phyloP scores from a whole-genome alignment of 2,888 invertebrate genomes.

The Lasioglossum figueresi region DNA sequence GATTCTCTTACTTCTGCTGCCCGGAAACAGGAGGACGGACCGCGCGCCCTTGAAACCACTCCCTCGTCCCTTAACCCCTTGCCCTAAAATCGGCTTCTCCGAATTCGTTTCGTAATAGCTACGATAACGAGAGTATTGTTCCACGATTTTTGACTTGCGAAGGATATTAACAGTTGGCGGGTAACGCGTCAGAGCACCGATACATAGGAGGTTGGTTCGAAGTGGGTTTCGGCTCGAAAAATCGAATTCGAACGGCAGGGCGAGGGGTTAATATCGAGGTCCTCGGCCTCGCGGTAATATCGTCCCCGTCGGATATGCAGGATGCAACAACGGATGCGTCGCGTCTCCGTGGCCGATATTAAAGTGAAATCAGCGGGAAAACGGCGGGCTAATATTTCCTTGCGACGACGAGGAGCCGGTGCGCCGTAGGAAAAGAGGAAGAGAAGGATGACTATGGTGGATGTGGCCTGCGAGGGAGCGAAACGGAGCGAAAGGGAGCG shows the following conservation, averaged over 20 bases:
- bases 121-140: too few species aligned
- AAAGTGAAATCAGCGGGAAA: constrained; percentile 72
- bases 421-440: background rate
- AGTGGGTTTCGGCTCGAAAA: background rate
- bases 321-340: constrained; percentile 33
- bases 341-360: constrained; percentile 66
- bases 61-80: background rate
- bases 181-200: too few species aligned
- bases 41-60: background rate
- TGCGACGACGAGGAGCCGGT: constrained; percentile 9
- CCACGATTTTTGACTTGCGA: too few species aligned
- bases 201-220: background rate
- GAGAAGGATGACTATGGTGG: background rate
- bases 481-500: background rate
- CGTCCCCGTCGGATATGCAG: constrained; percentile 33
- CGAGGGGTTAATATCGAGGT: constrained; percentile 21
- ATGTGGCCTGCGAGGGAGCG: background rate
- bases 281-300: constrained; percentile 55
- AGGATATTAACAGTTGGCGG: too few species aligned
- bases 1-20: constrained; percentile 42
- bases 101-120: too few species aligned
- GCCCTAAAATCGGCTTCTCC: background rate
- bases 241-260: background rate
- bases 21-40: constrained; percentile 1
- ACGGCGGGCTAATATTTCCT: constrained; percentile 70